Conservation (phyloP, 1,140 invertebrate genomes). For the Brachionus sp. region DNA sequence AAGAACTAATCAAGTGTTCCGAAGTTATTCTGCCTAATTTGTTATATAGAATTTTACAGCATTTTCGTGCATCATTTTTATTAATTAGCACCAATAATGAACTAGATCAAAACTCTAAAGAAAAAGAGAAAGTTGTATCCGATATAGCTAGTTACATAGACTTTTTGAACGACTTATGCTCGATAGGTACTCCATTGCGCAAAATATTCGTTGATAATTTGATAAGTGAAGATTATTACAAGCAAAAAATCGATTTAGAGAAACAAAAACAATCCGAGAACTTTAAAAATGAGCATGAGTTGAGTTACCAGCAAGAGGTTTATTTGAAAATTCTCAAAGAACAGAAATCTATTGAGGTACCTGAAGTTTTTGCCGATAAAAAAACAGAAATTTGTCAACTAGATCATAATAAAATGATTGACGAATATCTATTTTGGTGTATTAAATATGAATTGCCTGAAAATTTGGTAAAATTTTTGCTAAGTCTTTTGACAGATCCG, state of each 20-base stretch:
- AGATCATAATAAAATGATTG: slow-evolving; percentile 77
- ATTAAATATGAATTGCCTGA: slow-evolving; percentile 95
- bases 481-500: slow-evolving; percentile 90
- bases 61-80: slow-evolving; percentile 67
- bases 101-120: not conserved
- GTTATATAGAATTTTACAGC: slow-evolving; percentile 79
- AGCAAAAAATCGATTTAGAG: slow-evolving; percentile 49
- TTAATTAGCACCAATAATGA: not conserved
- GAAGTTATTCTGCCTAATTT: slow-evolving; percentile 88
- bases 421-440: slow-evolving; percentile 95
- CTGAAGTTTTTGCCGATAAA: slow-evolving; percentile 6
- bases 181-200: slow-evolving; percentile 89
- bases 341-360: not conserved
- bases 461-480: slow-evolving; percentile 86
- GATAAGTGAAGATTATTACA: slow-evolving; percentile 67
- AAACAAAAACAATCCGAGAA: not conserved
- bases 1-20: slow-evolving; percentile 34
- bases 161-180: slow-evolving; percentile 85
- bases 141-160: slow-evolving; percentile 75
- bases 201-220: slow-evolving; percentile 81
- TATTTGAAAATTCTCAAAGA: slow-evolving; percentile 13
- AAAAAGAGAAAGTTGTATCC: slow-evolving; percentile 53
- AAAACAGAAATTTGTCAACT: not conserved
- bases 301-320: not conserved
- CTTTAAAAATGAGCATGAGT: not conserved